These are phyloP conservation scores for Marisa cornuarietis DNA, from an alignment of 1,140 invertebrate species.

Conservation along the genomic window DNA sequence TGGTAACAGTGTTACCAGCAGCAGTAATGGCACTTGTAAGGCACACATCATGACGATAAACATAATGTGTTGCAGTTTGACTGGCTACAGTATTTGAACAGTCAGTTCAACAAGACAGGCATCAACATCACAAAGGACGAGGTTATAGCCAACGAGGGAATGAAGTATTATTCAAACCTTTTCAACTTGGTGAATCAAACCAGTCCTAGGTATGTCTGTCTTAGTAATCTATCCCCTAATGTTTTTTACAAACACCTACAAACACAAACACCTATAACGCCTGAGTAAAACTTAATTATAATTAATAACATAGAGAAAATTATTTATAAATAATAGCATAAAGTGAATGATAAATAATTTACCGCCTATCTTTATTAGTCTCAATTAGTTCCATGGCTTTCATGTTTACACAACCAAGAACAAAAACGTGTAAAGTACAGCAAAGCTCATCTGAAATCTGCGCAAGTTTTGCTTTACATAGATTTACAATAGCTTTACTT, in stretches of 20 bases:
- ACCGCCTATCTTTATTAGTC: no score
- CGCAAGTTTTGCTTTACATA: no score
- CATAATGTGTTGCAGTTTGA: constrained; percentile 68
- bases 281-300: no score
- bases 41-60: constrained; percentile 9
- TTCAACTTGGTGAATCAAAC: constrained; percentile 76
- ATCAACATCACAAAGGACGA: constrained; percentile 70
- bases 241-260: neutral
- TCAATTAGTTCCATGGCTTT: no score
- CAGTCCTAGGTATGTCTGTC: constrained; percentile 25
- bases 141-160: constrained; percentile 79
- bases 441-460: no score
- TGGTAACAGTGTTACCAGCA: neutral
- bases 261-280: no score
- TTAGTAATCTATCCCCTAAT: neutral
- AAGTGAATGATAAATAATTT: no score
- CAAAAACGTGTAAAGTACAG: no score
- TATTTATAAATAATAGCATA: no score
- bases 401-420: no score
- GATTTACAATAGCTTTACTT: no score
- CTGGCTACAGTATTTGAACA: constrained; percentile 79
- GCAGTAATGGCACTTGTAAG: neutral
- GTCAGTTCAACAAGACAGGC: constrained; percentile 70
- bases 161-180: constrained; percentile 81
- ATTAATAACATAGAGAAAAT: no score